A percentile compares a stretch with the other conserved stretches of the same genome.
phyloP scores from a whole-genome alignment of 2,113 vertebrate genomes.

The Macaca fascicularis region T2T-MFA8v1.1 NC_088390.1:77010501-77011000 shows the following conservation, averaged over 20 bases:
- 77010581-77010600: not conserved
- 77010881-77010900: conserved; percentile 18
- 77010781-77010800: not conserved
- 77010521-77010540: not conserved
- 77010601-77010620: not conserved
- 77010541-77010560: not conserved
- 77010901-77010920: not conserved
- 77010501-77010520: not conserved
- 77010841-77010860: conserved; percentile 37
- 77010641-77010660: conserved; percentile 44
- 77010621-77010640: not conserved
- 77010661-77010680: conserved; percentile 30
- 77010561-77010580: not conserved
- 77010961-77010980: not conserved
- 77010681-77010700: conserved; percentile 61
- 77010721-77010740: not conserved
- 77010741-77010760: too few species aligned
- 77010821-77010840: conserved; percentile 56
- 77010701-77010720: conserved; percentile 58
- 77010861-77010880: conserved; percentile 2
- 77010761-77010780: conserved; percentile 36
- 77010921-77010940: conserved; percentile 13
- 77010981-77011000: not conserved
- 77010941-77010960: conserved; percentile 24
- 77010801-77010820: not conserved